Conservation (phyloP, 2,113 vertebrate species). For the Alligator mississippiensis region DNA sequence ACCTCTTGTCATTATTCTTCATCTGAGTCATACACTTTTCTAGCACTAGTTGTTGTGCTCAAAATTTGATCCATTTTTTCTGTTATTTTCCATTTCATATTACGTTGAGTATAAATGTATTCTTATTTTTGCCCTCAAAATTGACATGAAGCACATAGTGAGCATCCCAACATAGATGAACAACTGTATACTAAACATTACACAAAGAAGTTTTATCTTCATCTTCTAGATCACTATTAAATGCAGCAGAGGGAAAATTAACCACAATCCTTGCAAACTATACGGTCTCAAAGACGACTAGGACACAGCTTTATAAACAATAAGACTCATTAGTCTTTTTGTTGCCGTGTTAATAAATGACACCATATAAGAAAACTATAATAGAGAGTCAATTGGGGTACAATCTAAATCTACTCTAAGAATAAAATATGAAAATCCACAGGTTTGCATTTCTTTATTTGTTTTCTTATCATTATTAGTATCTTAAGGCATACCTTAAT, state of each 20-base stretch:
- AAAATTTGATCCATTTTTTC: neutral
- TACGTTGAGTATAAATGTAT: neutral
- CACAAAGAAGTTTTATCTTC: constrained; percentile 1
- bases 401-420: too few relatives aligned
- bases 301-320: constrained; percentile 11
- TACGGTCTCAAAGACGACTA: neutral
- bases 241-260: constrained; percentile 16
- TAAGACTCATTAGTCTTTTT: too few relatives aligned
- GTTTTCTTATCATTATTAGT: too few relatives aligned
- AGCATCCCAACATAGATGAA: neutral
- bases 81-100: neutral
- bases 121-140: neutral
- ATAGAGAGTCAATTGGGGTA: too few relatives aligned
- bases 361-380: too few relatives aligned
- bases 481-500: too few relatives aligned
- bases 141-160: neutral
- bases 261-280: constrained; percentile 18
- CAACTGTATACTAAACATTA: neutral
- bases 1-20: neutral
- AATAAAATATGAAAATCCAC: too few relatives aligned
- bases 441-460: too few relatives aligned
- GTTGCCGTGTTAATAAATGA: too few relatives aligned
- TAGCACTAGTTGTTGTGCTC: neutral
- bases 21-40: neutral
- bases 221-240: constrained; percentile 22